Base-by-base conservation (phyloP, 2,888 invertebrate genomes). In the Synergus gifuensis region DNA sequence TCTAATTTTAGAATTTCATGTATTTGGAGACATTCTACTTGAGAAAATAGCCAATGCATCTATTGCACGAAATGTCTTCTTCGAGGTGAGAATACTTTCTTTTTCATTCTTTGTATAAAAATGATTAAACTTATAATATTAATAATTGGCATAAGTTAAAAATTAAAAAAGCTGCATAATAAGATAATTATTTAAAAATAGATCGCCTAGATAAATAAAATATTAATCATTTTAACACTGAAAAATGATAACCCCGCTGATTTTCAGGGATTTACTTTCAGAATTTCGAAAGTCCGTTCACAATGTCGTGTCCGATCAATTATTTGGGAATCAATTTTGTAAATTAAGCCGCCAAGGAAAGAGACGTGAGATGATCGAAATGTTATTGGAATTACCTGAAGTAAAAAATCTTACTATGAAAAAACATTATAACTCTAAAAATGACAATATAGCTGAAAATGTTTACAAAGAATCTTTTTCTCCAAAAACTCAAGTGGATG, bases 341-440 rank as follows among this genome's bases (percentile, higher is more conserved):
- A 79, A 83, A 49, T 77, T 82, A 9, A 89, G 87, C 2, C 62
- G 78, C 42, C 78, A 80, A 46, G 87, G 87, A 49, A 87, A 90
- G 64, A 84, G 86, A 44, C 86, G 82, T 28, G 86, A 78, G 54
- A 90, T 91, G 89, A 85, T 91, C 76, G 85, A 88, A 63, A 77
- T 86, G 60, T 76, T 91, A 12, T 79, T 86, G 49, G 81, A 85
- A 8, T 66, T 88, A 63, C 85, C 89, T 3, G 81, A 79, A 54
- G 83, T 89, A 4, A 67, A 60, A 42, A 83, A 85, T 7, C 76
- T 87, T 14, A 83, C 79, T 63, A 83, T 88, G 36, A 78, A 63
- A 16, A 85, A 87, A n/a, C 87, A 83, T 62, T 90, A 85, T 67
- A 77, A 77, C 78, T 79, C 77, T 44, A 91, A 91, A 85, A 78